Evolutionary conservation across 2,888 invertebrate species (phyloP), one percentile per base, ranked within the genome.

Genomic region (Leptinotarsa rubiginosa): DNA sequence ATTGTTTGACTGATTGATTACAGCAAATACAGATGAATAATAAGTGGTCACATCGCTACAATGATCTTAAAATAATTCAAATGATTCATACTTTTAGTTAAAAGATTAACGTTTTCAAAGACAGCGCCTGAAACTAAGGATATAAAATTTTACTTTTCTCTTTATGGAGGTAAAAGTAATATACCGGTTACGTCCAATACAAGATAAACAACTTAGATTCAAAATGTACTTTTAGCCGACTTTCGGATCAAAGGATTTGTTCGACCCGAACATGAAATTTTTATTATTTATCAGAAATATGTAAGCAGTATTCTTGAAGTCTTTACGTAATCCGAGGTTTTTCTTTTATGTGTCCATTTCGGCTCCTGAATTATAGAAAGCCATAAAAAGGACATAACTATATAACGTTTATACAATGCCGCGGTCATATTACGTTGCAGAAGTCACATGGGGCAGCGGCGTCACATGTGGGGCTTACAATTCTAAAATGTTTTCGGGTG

Each of bases 371-470:
- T 56, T 56, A 56, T 56, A 56, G 12, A 56, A 20, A 22, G 12
- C 56, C 56, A 25, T 56, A 20, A 56, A 56, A 56, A 56, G 56
- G 22, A 13, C 22, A 22, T 56, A 25, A 56, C 56, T 20, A 10
- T 56, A 22, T 56, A 22, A 20, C 56, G 20, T 22, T 22, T 20
- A 56, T 56, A 56, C 56, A 56, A 56, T 13, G 56, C 22, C 22
- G 22, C 56, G 56, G 56, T 56, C 22, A 56, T 56, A 56, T 56
- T 56, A 56, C 56, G 4, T 56, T 22, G 56, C 56, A 56, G 56
- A 56, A 56, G 56, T 56, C 22, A 13, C 56, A 20, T 3, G 12
- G 10, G 56, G 20, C 56, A 56, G 13, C 13, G 22, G 56, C 56
- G 22, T 56, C 56, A 15, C 31, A 31, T 31, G 10, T 10, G 31